phyloP scores from a whole-genome alignment of 1,140 invertebrate genomes.

The Micrasema minimum region DNA sequence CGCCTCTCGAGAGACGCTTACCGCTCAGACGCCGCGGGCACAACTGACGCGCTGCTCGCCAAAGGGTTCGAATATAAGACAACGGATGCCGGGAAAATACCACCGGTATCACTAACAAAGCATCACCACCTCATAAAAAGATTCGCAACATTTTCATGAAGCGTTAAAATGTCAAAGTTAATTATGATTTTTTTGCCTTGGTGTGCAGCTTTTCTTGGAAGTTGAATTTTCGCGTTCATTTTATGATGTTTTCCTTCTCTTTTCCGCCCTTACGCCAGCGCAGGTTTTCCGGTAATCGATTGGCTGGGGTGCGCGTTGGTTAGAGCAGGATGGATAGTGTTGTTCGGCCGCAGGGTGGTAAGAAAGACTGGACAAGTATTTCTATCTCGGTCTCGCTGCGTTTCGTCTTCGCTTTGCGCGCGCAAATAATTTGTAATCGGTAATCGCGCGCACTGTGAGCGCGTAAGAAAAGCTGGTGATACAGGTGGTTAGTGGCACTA shows the following conservation, averaged over 20 bases:
- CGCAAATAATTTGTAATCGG: constrained; percentile 22
- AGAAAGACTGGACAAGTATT: constrained; percentile 37
- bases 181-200: too few relatives aligned
- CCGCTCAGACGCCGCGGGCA: constrained; percentile 47
- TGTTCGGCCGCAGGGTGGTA: neutral
- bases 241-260: constrained; percentile 17
- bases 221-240: too few relatives aligned
- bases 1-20: constrained; percentile 28
- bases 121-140: neutral
- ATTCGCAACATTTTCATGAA: neutral
- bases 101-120: neutral
- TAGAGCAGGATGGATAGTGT: constrained; percentile 10
- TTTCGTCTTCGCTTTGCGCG: constrained; percentile 25
- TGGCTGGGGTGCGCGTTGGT: constrained; percentile 40
- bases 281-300: constrained; percentile 50
- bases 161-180: too few relatives aligned
- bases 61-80: constrained; percentile 53
- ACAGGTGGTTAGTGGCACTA: constrained; percentile 50
- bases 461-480: constrained; percentile 11
- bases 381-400: constrained; percentile 21
- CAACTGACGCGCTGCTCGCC: constrained; percentile 47
- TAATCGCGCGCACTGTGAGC: constrained; percentile 19
- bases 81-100: constrained; percentile 2
- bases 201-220: too few relatives aligned
- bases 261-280: constrained; percentile 14